phyloP scores from a whole-genome alignment of 1,140 invertebrate genomes.

The Argopecten irradians region DNA sequence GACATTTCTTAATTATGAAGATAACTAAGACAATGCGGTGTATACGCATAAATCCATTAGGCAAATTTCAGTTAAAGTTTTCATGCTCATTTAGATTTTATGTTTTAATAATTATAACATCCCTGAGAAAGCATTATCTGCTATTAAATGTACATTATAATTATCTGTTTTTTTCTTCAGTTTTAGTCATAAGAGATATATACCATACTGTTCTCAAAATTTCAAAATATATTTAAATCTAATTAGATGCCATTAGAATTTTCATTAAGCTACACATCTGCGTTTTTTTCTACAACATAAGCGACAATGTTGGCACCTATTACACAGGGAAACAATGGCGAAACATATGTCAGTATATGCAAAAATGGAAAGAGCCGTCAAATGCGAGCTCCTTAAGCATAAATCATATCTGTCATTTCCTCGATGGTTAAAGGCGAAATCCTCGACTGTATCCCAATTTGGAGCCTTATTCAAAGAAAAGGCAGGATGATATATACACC shows the following conservation, averaged over 20 bases:
- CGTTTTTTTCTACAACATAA: neutral
- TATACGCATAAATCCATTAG: no score
- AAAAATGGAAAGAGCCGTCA: neutral
- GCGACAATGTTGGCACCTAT: neutral
- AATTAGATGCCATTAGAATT: neutral
- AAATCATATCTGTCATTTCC: constrained; percentile 22
- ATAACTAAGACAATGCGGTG: no score
- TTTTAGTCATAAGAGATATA: neutral
- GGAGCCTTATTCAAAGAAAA: neutral
- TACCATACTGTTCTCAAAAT: neutral
- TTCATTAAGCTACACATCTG: neutral
- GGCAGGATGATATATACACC: neutral
- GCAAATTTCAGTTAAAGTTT: no score
- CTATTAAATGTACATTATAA: neutral
- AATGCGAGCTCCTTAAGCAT: neutral
- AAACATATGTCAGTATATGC: neutral
- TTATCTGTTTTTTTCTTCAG: neutral
- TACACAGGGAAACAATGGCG: neutral
- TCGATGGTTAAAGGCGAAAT: neutral
- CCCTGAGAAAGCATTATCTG: neutral
- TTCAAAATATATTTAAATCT: neutral
- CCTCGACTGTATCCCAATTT: neutral
- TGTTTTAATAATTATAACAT: neutral
- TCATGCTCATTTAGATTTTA: neutral
- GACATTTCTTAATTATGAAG: no score